phyloP scores from a whole-genome alignment of 1,140 invertebrate genomes.

The Orchestia grillus region DNA sequence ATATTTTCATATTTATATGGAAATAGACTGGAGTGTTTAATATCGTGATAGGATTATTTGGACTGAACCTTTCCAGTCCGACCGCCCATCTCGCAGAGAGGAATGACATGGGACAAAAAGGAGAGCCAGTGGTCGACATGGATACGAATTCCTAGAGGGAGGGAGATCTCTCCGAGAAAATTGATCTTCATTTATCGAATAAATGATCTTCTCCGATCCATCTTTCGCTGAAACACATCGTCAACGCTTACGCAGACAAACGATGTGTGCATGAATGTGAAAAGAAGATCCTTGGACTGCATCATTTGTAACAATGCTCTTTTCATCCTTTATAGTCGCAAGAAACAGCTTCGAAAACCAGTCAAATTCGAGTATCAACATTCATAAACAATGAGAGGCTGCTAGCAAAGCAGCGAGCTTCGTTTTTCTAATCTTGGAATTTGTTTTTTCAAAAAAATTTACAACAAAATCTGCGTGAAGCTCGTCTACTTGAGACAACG shows the following conservation, averaged over 20 bases:
- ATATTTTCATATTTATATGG: neutral
- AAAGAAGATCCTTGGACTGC: neutral
- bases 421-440: too few species aligned
- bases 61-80: neutral
- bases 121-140: neutral
- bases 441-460: neutral
- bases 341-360: neutral
- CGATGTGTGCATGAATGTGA: slow-evolving; percentile 12
- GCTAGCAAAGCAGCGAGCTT: neutral
- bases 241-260: slow-evolving; percentile 24
- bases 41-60: neutral
- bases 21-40: neutral
- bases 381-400: neutral
- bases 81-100: neutral
- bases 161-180: neutral
- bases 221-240: slow-evolving; percentile 16
- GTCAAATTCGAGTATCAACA: neutral
- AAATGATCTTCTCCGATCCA: neutral
- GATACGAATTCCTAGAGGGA: neutral
- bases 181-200: slow-evolving; percentile 10
- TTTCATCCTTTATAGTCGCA: neutral
- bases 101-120: neutral
- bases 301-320: slow-evolving; percentile 5
- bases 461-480: neutral
- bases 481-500: neutral